Evolutionary conservation across 30 jellyfish, hydroid and myxozoan species (phyloP), one percentile per base, ranked within the genome.

Genomic region (Aurelia aurita complex sp. Pacific): DNA sequence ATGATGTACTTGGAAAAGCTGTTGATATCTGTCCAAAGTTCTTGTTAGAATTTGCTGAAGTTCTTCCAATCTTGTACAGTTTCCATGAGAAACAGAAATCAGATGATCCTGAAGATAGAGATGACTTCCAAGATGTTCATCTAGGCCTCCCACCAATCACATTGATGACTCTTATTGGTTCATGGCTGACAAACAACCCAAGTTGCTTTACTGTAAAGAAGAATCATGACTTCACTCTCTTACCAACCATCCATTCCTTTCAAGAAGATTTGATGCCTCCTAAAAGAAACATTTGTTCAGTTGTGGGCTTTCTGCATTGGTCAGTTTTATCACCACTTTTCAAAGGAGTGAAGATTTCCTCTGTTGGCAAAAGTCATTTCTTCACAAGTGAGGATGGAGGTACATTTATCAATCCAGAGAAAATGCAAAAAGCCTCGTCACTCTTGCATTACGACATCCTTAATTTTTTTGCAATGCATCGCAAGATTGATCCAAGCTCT

Each of bases 271-370:
- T 35, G 29, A 83, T 33, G 53, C 79, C 36, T 17, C 77, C 67
- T 4, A 82, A 73, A 71, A 46, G 19, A 23, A 69, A 53, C 40
- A 60, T 60, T 9, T 91, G 96, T 32, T 80, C 96, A 0, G 19
- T 91, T 8, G 51, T 81, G 42, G 89, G 88, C 1, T 42, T 74
- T 10, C 66, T 91, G 0, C 82, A 87, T 35, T 91, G 97, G 97
- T 91, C 92, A 6, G 88, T 91, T 10, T 69, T 85, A 10, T 88
- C 91, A 34, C 97, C 97, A 10, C 87, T 85, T 10, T 66, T 85
- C 52, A 75, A 89, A n/a, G 81, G 88, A 19, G 73, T 64, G 16
- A 90, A 68, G 86, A 42, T 52, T 18, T 11, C 64, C 6, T 51
- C 85, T 38, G 43, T 38, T 17, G 59, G 72, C 0, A 74, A 74